Percentiles rank a stretch among this genome's conserved stretches.
Conservation (phyloP, 2,888 invertebrate species). For the Strigamia maritima region DNA sequence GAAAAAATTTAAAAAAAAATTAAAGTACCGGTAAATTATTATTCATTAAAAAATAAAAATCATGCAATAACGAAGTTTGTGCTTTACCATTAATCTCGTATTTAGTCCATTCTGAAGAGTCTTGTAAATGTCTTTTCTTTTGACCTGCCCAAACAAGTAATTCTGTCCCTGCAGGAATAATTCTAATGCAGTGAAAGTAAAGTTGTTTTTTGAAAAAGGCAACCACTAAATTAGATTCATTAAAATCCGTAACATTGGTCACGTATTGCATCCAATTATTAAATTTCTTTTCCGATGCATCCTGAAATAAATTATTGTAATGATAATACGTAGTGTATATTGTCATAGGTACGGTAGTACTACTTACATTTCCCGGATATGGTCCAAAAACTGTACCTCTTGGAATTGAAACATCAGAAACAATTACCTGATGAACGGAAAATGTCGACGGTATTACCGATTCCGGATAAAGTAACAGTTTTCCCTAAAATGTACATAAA, state of each 20-base stretch:
- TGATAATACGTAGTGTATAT: too few species aligned
- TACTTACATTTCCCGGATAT: too few species aligned
- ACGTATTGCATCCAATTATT: background rate
- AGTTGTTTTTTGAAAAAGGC: background rate
- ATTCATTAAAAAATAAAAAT: background rate
- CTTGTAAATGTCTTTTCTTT: background rate
- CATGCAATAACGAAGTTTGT: background rate
- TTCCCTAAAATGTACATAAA: too few species aligned
- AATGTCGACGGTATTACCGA: too few species aligned
- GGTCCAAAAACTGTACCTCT: too few species aligned
- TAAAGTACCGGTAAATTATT: too few species aligned
- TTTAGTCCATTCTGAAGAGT: background rate
- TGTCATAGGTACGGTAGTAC: too few species aligned
- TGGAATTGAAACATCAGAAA: too few species aligned
- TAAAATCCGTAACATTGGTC: background rate
- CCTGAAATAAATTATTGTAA: too few species aligned
- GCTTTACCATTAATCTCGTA: background rate
- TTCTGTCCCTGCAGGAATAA: background rate
- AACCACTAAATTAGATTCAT: background rate
- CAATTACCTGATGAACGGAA: too few species aligned
- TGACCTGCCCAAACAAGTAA: background rate
- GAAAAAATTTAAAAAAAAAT: background rate
- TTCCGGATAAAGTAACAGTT: too few species aligned
- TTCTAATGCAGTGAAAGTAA: background rate
- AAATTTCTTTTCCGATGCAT: background rate